Percentiles rank a stretch among this genome's conserved stretches.
phyloP scores from a whole-genome alignment of 2,797 vertebrate genomes.

The Centropyge bicolor region DNA sequence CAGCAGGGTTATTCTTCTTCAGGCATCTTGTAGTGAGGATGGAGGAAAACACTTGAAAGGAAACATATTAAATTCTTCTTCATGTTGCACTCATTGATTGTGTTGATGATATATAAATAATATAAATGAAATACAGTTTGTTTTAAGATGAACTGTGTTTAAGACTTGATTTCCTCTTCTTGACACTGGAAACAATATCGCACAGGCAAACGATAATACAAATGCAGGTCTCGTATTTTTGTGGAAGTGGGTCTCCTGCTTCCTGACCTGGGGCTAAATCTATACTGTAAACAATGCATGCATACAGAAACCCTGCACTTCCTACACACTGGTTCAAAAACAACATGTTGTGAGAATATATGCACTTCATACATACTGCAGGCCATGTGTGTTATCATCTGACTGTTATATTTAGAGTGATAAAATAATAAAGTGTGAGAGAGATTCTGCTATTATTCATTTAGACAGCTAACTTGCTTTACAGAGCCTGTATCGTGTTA shows the following conservation, averaged over 20 bases:
- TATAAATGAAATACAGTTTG: not conserved
- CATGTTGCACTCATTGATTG: not conserved
- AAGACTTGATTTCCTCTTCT: not conserved
- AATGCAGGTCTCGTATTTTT: not conserved
- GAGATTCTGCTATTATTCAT: not conserved
- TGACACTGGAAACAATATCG: not conserved
- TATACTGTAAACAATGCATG: conserved; percentile 22
- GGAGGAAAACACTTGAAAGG: not conserved
- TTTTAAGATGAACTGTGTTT: not conserved
- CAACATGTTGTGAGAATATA: not conserved
- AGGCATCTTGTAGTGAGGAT: not conserved
- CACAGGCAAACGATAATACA: not conserved
- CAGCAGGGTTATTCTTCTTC: not conserved
- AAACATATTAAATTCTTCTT: not conserved
- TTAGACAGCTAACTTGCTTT: not conserved
- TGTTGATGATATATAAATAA: not conserved
- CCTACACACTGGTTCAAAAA: not conserved
- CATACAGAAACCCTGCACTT: not conserved
- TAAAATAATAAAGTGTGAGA: not conserved
- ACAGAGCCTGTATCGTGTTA: too few species aligned
- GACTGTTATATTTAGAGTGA: not conserved
- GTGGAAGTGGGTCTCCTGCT: not conserved
- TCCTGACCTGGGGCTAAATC: conserved; percentile 14
- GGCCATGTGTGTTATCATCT: not conserved
- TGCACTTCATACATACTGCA: not conserved